Base-by-base conservation (phyloP, 2,888 invertebrate species). In the Punctoribates punctum region DNA sequence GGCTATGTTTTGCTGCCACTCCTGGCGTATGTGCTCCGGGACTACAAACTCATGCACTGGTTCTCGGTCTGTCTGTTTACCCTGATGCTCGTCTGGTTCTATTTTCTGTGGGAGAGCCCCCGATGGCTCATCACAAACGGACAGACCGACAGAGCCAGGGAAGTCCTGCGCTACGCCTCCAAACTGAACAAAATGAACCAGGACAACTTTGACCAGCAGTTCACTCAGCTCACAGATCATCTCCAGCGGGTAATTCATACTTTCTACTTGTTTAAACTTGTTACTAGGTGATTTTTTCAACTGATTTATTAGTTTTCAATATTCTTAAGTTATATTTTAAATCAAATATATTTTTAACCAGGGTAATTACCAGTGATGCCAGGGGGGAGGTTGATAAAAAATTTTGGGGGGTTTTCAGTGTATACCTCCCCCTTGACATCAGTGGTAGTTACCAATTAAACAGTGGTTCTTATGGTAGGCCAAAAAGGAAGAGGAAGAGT, bases 1-100 rank as follows among this genome's bases (percentile, higher is more conserved):
- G 76, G 76, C 20, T 76, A 73, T 60, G 51, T 73, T 46, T 34
- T 76, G 20, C 27, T 76, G 0, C 76, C 76, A 23, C 9, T 51
- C 5, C 2, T 74, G 6, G 72, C 76, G 23, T 76, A 23, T 73
- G 15, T 42, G 4, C 20, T 73, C 8, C 51, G n/a, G 8, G 51
- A 76, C 42, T 76, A 34, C 34, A 34, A 34, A 34, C 8, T 34
- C 4, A 34, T 34, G 34, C 34, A 34, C 34, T 34, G 34, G 34
- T 34, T 34, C 8, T 34, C 34, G 8, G 34, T 34, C 34, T 3
- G 34, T 34, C 8, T 34, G 3, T 34, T 34, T 8, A 34, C 34
- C 8, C 4, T 60, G 23, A 60, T 60, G n/a, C 6, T 60, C 3
- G 3, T 76, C 15, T 76, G 76, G 72, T 42, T 76, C 8, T 65